A percentile compares a stretch with the other conserved stretches of the same genome.
These are phyloP conservation scores for Urocynchramus pylzowi DNA, from an alignment of 2,113 vertebrate species.

Conservation along the genomic window DNA sequence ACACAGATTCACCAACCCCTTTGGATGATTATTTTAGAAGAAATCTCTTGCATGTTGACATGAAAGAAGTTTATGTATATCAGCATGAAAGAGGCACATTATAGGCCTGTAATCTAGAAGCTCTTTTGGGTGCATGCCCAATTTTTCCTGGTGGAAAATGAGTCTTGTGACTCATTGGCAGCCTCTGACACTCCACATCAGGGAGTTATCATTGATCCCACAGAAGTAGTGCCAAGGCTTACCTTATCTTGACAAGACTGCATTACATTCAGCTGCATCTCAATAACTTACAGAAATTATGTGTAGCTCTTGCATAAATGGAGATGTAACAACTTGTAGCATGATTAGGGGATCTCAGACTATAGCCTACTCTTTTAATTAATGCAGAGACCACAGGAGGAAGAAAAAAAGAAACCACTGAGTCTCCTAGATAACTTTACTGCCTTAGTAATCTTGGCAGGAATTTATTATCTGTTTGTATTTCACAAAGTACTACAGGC, in stretches of 20 bases:
- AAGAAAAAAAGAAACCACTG: not conserved
- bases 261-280: not conserved
- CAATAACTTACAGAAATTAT: not conserved
- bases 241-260: constrained; percentile 34
- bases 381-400: not conserved
- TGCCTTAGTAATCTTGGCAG: not conserved
- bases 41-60: not conserved
- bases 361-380: not conserved
- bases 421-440: not conserved
- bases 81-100: not conserved
- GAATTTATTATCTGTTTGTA: not conserved
- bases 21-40: not conserved
- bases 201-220: not conserved
- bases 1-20: not conserved
- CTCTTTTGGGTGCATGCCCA: not conserved
- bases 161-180: constrained; percentile 11
- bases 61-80: not conserved
- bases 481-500: not conserved
- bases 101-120: constrained; percentile 17
- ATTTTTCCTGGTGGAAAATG: not conserved
- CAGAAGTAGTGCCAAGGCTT: constrained; percentile 33
- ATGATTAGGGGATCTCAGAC: not conserved
- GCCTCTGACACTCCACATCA: not conserved
- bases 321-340: not conserved
- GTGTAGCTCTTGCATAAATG: not conserved